Evolutionary conservation across 2,888 invertebrate genomes (phyloP).

Genomic region (Heteromurus nitidus): DNA sequence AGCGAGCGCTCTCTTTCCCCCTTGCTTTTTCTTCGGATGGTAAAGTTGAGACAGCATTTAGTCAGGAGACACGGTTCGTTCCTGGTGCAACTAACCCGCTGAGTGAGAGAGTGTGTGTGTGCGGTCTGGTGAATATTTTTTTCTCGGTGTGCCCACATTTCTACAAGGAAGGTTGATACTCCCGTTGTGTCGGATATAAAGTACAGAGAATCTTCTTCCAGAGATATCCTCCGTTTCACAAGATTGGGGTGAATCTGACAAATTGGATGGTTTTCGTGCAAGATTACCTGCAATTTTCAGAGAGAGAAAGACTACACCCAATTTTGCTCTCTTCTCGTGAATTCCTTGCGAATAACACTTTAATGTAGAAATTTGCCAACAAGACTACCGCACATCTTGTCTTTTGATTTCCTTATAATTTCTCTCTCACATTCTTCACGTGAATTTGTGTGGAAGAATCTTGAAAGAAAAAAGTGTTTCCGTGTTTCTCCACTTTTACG

Average conservation of each 20-base stretch:
- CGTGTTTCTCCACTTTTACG: not conserved
- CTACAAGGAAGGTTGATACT: too few species aligned
- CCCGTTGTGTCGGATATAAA: too few species aligned
- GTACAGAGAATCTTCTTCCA: too few species aligned
- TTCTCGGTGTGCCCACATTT: constrained; percentile 64
- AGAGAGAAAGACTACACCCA: not conserved
- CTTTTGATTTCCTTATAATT: too few species aligned
- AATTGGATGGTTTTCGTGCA: constrained; percentile 15
- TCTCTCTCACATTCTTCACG: too few species aligned
- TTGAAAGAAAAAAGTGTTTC: not conserved
- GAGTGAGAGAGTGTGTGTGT: constrained; percentile 32
- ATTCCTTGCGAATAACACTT: not conserved
- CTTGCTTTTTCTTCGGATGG: constrained; percentile 46
- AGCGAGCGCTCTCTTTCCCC: not conserved
- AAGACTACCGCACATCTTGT: not conserved
- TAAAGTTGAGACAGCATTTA: constrained; percentile 63
- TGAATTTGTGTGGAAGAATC: too few species aligned
- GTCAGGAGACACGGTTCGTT: constrained; percentile 66
- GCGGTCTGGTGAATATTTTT: constrained; percentile 18
- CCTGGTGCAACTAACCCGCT: constrained; percentile 66
- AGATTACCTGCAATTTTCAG: not conserved
- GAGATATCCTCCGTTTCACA: too few species aligned
- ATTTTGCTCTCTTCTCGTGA: not conserved
- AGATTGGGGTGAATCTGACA: constrained; percentile 47
- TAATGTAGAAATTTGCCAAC: not conserved